phyloP scores from a whole-genome alignment of 2,888 invertebrate genomes.

The Dynastes grantii region DNA sequence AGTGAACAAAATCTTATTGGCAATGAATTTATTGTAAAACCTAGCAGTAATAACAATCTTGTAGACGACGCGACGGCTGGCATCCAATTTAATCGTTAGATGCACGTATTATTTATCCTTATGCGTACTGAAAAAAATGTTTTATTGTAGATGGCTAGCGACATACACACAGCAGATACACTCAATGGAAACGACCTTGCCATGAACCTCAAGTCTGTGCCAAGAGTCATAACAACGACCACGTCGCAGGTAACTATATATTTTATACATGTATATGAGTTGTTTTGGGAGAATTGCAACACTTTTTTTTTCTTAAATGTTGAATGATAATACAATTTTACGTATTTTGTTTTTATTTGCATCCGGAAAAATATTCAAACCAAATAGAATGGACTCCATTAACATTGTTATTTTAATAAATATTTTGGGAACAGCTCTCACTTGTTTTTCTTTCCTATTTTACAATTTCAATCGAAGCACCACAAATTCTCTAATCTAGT shows the following conservation, averaged over 20 bases:
- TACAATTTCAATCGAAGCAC: no score
- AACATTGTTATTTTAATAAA: no score
- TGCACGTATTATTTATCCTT: not conserved
- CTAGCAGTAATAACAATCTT: not conserved
- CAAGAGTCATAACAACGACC: constrained; percentile 63
- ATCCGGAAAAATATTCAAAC: no score
- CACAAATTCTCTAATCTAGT: no score
- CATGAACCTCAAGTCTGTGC: constrained; percentile 59
- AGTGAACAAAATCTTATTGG: no score
- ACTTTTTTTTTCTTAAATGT: no score
- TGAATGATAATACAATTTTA: no score
- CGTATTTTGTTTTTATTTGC: no score
- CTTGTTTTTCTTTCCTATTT: no score
- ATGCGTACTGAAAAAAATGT: constrained; percentile 19
- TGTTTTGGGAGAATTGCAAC: no score
- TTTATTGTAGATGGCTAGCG: constrained; percentile 67
- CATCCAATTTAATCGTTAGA: constrained; percentile 9
- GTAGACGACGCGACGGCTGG: not conserved
- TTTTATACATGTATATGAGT: constrained; percentile 42
- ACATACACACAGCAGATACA: constrained; percentile 63
- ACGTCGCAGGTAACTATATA: constrained; percentile 65
- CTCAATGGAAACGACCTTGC: constrained; percentile 65
- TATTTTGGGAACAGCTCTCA: no score
- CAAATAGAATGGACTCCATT: no score
- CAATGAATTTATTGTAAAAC: not conserved